phyloP scores from a whole-genome alignment of 2,113 vertebrate genomes.

The Mustela lutreola region DNA sequence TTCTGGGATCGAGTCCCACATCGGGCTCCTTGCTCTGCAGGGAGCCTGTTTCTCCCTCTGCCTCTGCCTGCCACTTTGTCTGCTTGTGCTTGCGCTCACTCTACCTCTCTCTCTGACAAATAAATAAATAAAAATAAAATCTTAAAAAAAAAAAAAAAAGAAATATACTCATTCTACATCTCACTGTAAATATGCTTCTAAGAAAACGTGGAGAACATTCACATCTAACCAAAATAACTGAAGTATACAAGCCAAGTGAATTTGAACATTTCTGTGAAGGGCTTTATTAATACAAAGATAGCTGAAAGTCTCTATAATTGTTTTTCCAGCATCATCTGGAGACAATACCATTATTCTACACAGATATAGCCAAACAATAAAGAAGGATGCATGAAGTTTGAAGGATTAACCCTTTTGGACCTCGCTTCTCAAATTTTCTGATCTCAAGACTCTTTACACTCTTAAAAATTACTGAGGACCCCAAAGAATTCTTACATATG shows the following conservation, averaged over 20 bases:
- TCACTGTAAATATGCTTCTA: not conserved
- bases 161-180: conserved; percentile 26
- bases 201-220: conserved; percentile 11
- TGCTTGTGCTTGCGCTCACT: too few relatives aligned
- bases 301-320: not conserved
- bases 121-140: too few relatives aligned
- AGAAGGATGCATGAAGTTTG: not conserved
- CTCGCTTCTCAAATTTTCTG: not conserved
- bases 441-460: not conserved
- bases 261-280: not conserved
- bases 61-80: too few relatives aligned
- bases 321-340: not conserved
- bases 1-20: too few relatives aligned
- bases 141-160: not conserved
- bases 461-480: not conserved
- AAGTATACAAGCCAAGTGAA: not conserved
- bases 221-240: conserved; percentile 4
- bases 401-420: conserved; percentile 5
- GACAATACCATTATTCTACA: not conserved
- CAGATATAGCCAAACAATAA: not conserved
- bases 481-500: conserved; percentile 13
- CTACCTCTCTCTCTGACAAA: too few relatives aligned
- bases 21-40: too few relatives aligned
- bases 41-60: too few relatives aligned
- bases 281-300: not conserved